Percentiles rank a stretch among this genome's conserved stretches.
These are phyloP conservation scores for Pandemis cinnamomeana DNA, from an alignment of 2,888 invertebrate genomes.

Conservation along the genomic window DNA sequence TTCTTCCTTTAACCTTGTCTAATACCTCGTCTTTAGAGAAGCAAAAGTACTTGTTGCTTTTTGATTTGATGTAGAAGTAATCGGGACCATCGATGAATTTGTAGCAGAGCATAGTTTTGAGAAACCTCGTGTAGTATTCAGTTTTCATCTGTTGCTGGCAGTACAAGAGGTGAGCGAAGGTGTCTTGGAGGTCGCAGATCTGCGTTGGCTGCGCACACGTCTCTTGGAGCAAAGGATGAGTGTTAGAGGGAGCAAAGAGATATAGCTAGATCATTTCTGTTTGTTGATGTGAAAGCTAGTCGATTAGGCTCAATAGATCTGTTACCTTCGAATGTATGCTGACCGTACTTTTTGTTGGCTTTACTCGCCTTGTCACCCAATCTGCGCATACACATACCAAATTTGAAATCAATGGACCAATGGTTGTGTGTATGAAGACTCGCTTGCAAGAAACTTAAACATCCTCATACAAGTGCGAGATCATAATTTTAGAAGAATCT, in stretches of 20 bases:
- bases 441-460: no score
- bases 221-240: conserved; percentile 68
- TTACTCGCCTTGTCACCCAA: no score
- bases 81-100: conserved; percentile 49
- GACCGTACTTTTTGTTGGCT: no score
- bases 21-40: background rate
- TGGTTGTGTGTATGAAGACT: no score
- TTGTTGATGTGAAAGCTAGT: no score
- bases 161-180: conserved; percentile 49
- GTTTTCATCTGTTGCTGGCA: conserved; percentile 44
- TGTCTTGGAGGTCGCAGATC: conserved; percentile 61
- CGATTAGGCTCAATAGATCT: no score
- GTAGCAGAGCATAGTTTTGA: conserved; percentile 55
- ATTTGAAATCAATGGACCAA: no score
- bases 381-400: no score
- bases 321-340: no score
- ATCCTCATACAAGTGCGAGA: no score
- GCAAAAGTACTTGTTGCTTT: conserved; percentile 17
- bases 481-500: no score
- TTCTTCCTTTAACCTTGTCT: conserved; percentile 18
- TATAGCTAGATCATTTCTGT: no score
- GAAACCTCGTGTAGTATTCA: conserved; percentile 52
- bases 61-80: conserved; percentile 48
- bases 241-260: conserved; percentile 40
- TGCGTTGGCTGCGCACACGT: conserved; percentile 50